These are phyloP conservation scores for Aphelinus certus DNA, from an alignment of 1,140 invertebrate species.

Conservation along the genomic window DNA sequence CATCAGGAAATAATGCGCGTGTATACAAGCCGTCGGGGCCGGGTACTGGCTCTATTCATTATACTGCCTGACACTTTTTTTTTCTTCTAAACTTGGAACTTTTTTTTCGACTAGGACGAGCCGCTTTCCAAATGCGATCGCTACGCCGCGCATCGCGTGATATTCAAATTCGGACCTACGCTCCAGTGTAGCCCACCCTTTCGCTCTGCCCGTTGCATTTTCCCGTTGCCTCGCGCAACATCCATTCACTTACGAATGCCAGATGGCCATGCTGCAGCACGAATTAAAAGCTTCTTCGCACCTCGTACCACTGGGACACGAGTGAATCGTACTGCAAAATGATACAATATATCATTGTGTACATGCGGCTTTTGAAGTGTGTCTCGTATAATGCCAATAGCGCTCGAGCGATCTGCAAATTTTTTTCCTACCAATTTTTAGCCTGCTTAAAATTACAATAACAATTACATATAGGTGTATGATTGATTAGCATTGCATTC, in stretches of 20 bases:
- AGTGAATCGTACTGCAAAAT: too few relatives aligned
- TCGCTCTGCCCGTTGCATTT: constrained; percentile 1
- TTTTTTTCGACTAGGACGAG: constrained; percentile 25
- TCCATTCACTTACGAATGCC: not conserved
- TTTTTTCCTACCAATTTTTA: too few relatives aligned
- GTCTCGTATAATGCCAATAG: too few relatives aligned
- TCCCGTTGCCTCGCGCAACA: not conserved
- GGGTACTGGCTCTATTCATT: constrained; percentile 20
- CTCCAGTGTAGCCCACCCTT: not conserved
- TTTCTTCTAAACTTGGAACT: constrained; percentile 24
- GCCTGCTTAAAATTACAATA: too few relatives aligned
- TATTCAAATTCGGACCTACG: constrained; percentile 42
- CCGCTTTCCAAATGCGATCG: not conserved
- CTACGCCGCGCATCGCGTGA: not conserved
- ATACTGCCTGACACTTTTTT: constrained; percentile 18
- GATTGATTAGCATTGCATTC: too few relatives aligned
- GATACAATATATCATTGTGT: too few relatives aligned
- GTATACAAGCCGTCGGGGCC: not conserved
- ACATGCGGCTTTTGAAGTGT: too few relatives aligned
- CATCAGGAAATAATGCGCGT: constrained; percentile 4
- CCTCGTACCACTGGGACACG: not conserved
- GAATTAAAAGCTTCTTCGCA: constrained; percentile 6
- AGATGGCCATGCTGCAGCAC: not conserved
- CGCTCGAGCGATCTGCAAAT: too few relatives aligned
- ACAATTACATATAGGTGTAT: too few relatives aligned